These are phyloP conservation scores for Plectrocnemia conspersa DNA, from an alignment of 1,140 invertebrate species.

Conservation along the genomic window DNA sequence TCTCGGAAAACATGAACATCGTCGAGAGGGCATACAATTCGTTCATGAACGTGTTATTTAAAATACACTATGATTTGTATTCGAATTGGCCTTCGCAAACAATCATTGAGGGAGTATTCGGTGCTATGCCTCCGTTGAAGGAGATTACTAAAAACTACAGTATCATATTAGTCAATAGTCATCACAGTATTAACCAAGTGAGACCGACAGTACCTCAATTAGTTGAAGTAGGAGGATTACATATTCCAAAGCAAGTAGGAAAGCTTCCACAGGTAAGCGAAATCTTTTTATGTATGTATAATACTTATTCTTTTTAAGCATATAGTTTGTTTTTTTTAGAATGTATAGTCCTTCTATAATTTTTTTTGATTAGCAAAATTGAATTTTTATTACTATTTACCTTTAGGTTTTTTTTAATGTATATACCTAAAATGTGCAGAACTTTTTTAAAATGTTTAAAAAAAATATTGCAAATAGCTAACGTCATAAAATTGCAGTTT, in stretches of 20 bases:
- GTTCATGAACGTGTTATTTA: conserved; percentile 3
- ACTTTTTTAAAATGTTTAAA: too few species aligned
- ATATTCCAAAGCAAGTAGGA: conserved; percentile 36
- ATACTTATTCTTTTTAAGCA: too few species aligned
- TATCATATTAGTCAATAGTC: conserved; percentile 49
- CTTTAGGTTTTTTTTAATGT: too few species aligned
- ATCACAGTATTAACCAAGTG: conserved; percentile 47
- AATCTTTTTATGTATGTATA: too few species aligned
- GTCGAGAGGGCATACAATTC: conserved; percentile 48
- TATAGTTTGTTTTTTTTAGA: too few species aligned
- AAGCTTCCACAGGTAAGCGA: conserved; percentile 24
- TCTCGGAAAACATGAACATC: conserved; percentile 47
- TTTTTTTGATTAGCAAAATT: too few species aligned
- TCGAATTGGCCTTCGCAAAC: conserved; percentile 16
- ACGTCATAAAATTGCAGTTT: too few species aligned
- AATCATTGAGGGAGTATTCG: conserved; percentile 37
- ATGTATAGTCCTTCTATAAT: too few species aligned
- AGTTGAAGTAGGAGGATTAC: conserved; percentile 48
- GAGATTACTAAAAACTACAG: conserved; percentile 48
- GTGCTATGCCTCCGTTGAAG: conserved; percentile 40
- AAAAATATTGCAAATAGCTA: too few species aligned
- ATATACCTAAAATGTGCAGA: too few species aligned
- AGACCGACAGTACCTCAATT: conserved; percentile 45
- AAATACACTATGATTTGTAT: conserved; percentile 10
- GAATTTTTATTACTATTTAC: too few species aligned